Conservation (phyloP, 1,140 invertebrate genomes). For the Trachymyrmex cornetzi region DNA sequence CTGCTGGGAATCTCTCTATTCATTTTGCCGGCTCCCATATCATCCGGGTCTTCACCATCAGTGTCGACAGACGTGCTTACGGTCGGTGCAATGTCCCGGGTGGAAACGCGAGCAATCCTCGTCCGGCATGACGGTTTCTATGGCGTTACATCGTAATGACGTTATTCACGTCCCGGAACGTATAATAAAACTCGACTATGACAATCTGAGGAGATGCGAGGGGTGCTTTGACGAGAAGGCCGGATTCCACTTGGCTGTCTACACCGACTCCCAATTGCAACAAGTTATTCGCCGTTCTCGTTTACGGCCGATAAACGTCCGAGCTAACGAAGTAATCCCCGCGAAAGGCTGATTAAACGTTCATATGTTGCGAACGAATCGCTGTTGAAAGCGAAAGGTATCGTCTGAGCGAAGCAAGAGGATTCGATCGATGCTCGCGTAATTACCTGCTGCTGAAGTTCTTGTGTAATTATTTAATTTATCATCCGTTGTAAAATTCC, state of each 20-base stretch:
- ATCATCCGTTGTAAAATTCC: background rate
- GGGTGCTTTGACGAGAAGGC: conserved; percentile 39
- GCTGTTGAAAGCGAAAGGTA: conserved; percentile 28
- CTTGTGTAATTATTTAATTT: conserved; percentile 32
- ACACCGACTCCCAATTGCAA: background rate
- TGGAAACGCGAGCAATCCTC: background rate
- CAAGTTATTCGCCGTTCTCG: conserved; percentile 9
- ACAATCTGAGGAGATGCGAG: conserved; percentile 25
- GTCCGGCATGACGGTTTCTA: conserved; percentile 16
- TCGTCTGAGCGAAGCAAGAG: background rate
- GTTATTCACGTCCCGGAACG: background rate
- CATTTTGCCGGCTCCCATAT: conserved; percentile 85
- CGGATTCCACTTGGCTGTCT: conserved; percentile 24
- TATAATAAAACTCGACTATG: conserved; percentile 6
- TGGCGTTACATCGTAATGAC: conserved; percentile 13
- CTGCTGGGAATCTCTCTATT: conserved; percentile 86
- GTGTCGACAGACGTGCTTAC: conserved; percentile 22
- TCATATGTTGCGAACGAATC: background rate
- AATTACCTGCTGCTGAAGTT: background rate
- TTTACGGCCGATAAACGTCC: conserved; percentile 42
- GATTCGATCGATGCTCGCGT: conserved; percentile 15
- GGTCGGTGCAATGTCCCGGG: background rate
- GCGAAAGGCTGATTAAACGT: conserved; percentile 18
- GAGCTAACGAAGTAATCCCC: conserved; percentile 47
- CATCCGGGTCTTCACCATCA: conserved; percentile 11